Conservation (phyloP, 2,113 vertebrate species). For the Megaceryle torquata region DNA sequence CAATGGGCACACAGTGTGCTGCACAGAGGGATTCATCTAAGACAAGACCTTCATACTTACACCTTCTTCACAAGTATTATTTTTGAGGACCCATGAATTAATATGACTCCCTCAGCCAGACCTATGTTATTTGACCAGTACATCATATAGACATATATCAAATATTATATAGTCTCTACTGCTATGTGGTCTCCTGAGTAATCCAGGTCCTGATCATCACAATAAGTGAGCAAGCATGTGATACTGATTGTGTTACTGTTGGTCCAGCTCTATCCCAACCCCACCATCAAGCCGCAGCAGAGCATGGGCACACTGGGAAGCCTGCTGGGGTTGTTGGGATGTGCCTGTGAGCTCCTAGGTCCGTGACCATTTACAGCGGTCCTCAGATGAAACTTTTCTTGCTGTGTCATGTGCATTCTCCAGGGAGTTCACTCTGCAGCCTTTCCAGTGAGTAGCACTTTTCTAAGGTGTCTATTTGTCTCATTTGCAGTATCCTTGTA, state of each 20-base stretch:
- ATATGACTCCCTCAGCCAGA: neutral
- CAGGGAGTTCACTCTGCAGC: neutral
- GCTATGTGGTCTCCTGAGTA: neutral
- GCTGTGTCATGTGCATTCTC: neutral
- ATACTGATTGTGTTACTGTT: neutral
- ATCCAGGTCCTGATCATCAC: neutral
- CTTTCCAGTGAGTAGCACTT: neutral
- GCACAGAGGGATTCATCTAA: neutral
- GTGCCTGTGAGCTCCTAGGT: neutral
- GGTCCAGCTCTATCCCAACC: neutral
- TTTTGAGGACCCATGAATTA: neutral
- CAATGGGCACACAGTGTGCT: neutral
- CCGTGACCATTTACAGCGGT: neutral
- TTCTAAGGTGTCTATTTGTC: neutral
- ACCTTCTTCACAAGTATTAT: neutral
- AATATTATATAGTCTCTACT: neutral
- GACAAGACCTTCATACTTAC: no score
- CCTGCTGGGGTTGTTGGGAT: neutral
- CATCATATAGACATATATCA: neutral
- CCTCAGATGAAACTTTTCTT: neutral
- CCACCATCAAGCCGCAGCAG: neutral
- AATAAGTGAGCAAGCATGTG: neutral
- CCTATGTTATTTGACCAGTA: neutral
- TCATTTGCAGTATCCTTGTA: neutral
- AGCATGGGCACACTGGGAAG: neutral